phyloP scores from a whole-genome alignment of 2,113 vertebrate genomes.

The Bettongia penicillata region DNA sequence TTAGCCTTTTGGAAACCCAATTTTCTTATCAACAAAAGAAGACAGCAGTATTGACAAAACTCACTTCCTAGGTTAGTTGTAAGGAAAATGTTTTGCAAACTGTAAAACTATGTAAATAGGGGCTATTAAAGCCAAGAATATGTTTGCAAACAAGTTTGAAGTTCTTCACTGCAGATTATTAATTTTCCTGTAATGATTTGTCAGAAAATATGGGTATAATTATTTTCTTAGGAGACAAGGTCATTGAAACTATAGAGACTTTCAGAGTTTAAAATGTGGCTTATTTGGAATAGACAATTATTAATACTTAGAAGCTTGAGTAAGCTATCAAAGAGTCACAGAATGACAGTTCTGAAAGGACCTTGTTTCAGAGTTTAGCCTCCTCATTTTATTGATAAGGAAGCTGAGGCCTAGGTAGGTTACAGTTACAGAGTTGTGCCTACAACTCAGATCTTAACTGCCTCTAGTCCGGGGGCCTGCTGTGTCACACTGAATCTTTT shows the following conservation, averaged over 20 bases:
- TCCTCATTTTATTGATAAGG: neutral
- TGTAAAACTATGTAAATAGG: neutral
- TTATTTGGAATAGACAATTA: neutral
- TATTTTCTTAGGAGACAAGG: neutral
- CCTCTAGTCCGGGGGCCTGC: neutral
- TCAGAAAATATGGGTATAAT: neutral
- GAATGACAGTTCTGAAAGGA: neutral
- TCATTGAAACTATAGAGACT: neutral
- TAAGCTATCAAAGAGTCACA: neutral
- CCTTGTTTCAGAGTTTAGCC: neutral
- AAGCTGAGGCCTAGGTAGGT: neutral
- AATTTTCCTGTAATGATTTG: neutral
- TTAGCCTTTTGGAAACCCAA: neutral
- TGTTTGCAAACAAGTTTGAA: neutral
- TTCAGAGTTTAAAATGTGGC: neutral
- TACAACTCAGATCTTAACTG: neutral
- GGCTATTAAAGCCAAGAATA: neutral
- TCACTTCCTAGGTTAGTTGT: neutral
- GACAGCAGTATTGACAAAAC: neutral
- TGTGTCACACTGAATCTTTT: neutral
- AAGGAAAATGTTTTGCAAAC: neutral
- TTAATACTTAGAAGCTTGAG: neutral
- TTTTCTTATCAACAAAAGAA: neutral
- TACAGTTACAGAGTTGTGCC: neutral
- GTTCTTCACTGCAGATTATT: neutral